phyloP scores from a whole-genome alignment of 92 coral and sea anemone genomes.

The Diadumene lineata region DNA sequence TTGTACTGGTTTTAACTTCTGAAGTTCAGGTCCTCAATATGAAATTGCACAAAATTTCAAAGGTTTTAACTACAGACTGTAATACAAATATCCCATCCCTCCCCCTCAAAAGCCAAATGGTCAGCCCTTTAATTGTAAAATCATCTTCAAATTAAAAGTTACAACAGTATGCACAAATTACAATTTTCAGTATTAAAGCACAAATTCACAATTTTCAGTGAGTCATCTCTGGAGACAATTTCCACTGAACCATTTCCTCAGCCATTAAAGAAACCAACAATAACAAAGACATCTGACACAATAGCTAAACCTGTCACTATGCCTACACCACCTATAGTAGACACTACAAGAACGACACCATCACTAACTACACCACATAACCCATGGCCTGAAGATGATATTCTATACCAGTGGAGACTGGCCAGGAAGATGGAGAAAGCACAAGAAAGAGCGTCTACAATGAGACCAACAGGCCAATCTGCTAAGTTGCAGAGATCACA shows the following conservation, averaged over 20 bases:
- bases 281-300: not conserved
- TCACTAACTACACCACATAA: constrained; percentile 39
- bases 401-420: constrained; percentile 96
- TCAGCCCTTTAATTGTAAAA: no score
- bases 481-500: not conserved
- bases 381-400: constrained; percentile 91
- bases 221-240: constrained; percentile 38
- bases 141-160: no score
- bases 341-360: not conserved
- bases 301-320: not conserved
- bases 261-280: constrained; percentile 8
- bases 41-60: no score
- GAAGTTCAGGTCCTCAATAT: no score
- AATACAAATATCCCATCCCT: no score
- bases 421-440: constrained; percentile 94
- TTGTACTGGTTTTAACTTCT: no score
- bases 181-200: not conserved
- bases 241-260: constrained; percentile 42
- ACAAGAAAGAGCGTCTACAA: constrained; percentile 49
- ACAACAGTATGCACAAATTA: no score
- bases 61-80: no score
- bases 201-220: constrained; percentile 21
- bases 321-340: not conserved
- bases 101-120: no score
- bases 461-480: not conserved